Percentiles rank a stretch among this genome's conserved stretches.
phyloP scores from a whole-genome alignment of 2,888 invertebrate species.

The Bursaphelenchus okinawaensis region DNA sequence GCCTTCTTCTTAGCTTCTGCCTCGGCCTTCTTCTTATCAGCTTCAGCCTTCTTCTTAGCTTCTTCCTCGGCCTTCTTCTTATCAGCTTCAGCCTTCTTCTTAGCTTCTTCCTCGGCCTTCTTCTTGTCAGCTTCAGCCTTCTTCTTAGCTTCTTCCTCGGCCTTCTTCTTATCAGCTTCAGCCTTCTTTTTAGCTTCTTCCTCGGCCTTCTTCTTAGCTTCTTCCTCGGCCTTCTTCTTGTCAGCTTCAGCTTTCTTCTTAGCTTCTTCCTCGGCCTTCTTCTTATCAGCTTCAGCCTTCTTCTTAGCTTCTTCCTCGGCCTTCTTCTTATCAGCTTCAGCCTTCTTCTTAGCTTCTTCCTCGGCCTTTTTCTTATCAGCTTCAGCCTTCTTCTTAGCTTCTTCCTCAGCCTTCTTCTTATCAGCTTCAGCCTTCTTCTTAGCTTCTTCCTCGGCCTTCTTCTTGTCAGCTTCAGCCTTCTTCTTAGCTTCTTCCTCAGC shows the following conservation, averaged over 20 bases:
- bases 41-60: conserved; percentile 18
- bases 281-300: conserved; percentile 25
- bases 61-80: conserved; percentile 28
- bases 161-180: conserved; percentile 25
- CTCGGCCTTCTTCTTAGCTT: conserved; percentile 23
- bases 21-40: conserved; percentile 24
- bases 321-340: conserved; percentile 22
- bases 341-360: conserved; percentile 20
- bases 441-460: conserved; percentile 19
- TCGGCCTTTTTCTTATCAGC: conserved; percentile 19
- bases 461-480: conserved; percentile 24
- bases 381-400: conserved; percentile 21
- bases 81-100: no score
- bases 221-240: conserved; percentile 27
- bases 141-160: conserved; percentile 15
- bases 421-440: conserved; percentile 23
- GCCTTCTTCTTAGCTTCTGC: conserved; percentile 25
- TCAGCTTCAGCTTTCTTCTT: conserved; percentile 21
- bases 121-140: conserved; percentile 19
- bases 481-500: conserved; percentile 26
- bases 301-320: conserved; percentile 17
- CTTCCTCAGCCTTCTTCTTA: conserved; percentile 25
- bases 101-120: conserved; percentile 16
- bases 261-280: conserved; percentile 12
- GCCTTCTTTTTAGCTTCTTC: conserved; percentile 23